Percentiles rank a stretch among this genome's conserved stretches.
Evolutionary conservation across 1,140 invertebrate genomes (phyloP).

Genomic region (Drosophila varians): DNA sequence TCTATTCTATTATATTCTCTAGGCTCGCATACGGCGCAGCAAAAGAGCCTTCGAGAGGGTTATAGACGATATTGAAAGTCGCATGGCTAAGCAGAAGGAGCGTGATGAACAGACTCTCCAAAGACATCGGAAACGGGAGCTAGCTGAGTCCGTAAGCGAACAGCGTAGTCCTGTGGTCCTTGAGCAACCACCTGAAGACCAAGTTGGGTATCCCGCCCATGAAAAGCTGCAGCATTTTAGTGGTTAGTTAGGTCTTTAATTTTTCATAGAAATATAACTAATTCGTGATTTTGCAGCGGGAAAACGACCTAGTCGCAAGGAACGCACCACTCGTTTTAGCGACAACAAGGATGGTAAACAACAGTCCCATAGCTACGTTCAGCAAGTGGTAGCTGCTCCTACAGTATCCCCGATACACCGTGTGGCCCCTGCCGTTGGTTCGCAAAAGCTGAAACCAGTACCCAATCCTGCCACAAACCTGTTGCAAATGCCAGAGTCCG

Average conservation of each 20-base stretch:
- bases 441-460: constrained; percentile 52
- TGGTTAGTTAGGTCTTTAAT: constrained; percentile 12
- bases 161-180: background rate
- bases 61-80: constrained; percentile 76
- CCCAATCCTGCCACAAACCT: constrained; percentile 69
- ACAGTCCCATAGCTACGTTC: constrained; percentile 45
- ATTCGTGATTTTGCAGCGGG: constrained; percentile 15
- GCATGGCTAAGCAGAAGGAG: constrained; percentile 60
- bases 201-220: constrained; percentile 16
- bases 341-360: constrained; percentile 77
- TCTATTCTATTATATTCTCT: too few species aligned
- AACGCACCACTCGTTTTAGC: constrained; percentile 77
- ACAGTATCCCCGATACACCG: constrained; percentile 8
- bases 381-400: constrained; percentile 50
- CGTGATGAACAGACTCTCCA: constrained; percentile 66
- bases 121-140: constrained; percentile 53
- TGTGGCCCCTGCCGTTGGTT: constrained; percentile 2
- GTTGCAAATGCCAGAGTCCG: constrained; percentile 67
- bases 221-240: constrained; percentile 67
- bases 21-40: constrained; percentile 66
- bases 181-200: constrained; percentile 16
- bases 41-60: constrained; percentile 68
- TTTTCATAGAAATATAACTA: background rate
- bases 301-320: constrained; percentile 70
- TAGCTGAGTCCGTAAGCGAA: constrained; percentile 25